Evolutionary conservation across 2,797 vertebrate genomes (phyloP), one percentile per base, ranked within the genome.

Genomic region (Buphagus erythrorhynchus): DNA sequence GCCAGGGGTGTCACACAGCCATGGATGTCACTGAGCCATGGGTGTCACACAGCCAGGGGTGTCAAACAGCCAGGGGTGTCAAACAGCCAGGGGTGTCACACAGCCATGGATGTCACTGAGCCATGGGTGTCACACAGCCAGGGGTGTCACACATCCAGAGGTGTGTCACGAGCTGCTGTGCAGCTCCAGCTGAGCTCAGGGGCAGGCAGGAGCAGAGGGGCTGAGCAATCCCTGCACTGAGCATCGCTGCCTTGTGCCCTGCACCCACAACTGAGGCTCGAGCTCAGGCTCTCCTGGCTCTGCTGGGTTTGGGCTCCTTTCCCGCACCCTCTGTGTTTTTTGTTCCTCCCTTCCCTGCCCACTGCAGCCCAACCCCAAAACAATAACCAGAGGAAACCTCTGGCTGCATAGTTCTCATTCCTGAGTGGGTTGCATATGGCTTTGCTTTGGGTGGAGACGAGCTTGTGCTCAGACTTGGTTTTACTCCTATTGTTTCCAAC

Each of bases 391-490:
- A 96, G 93, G 78, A 96, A 95, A 95, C 95, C 95, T 96, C 95
- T 93, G 95, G 68, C 94, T 80, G 91, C 96, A 94, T 96, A 94
- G 72, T 77, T 97, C n/a, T 96, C 93, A 96, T 97, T 97, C 96
- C 96, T 92, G 95, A 93, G 91, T 2, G 67, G 84, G 89, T 25
- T 93, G 78, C 75, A 91, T n/a, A 63, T 91, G 93, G 87, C 93
- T 96, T 94, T 88, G 95, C 93, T 95, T 63, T 88, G 90, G 93
- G 90, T 90, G 93, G 96, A 76, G 95, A 73, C 17, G 1, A 54
- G 52, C 78, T 79, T 42, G 36, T 36, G 72, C 51, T 93, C 59
- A 19, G 22, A 16, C 86, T 72, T 20, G 66, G 54, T 42, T 95
- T 97, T 68, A 19, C 35, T 78, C 29, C 58, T 26, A 18, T 86